A percentile compares a stretch with the other conserved stretches of the same genome.
Conservation (phyloP, 2,888 invertebrate species). For the Lycophotia porphyrea region DNA sequence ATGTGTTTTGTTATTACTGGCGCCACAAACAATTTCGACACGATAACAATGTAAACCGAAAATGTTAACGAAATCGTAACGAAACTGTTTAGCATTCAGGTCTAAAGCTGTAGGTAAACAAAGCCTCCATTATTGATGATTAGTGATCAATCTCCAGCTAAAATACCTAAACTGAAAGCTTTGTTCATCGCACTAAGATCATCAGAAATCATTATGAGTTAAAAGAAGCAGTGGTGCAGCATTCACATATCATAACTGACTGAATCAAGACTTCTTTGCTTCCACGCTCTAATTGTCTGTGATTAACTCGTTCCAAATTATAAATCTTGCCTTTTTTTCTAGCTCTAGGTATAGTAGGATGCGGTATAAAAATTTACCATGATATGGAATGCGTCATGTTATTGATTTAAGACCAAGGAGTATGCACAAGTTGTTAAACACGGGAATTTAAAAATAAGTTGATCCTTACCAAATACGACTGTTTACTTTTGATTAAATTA, state of each 20-base stretch:
- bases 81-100: no score
- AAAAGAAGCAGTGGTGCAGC: constrained; percentile 12
- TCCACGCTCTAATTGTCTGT: constrained; percentile 55
- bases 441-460: constrained; percentile 20
- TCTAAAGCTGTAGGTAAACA: background rate
- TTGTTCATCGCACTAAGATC: background rate
- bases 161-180: constrained; percentile 7
- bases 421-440: constrained; percentile 8
- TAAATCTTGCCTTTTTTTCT: constrained; percentile 11
- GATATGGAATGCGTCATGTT: constrained; percentile 15
- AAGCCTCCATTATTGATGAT: background rate
- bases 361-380: background rate
- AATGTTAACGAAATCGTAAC: constrained; percentile 3
- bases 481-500: constrained; percentile 48
- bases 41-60: constrained; percentile 45
- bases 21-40: constrained; percentile 69
- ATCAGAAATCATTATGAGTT: background rate
- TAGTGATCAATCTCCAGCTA: background rate
- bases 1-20: constrained; percentile 72
- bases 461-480: constrained; percentile 3
- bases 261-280: constrained; percentile 40
- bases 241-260: constrained; percentile 36
- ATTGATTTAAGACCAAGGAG: background rate
- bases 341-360: background rate
- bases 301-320: constrained; percentile 29